Evolutionary conservation across 2,113 vertebrate species (phyloP).

Genomic region (Sinocyclocheilus maitianheensis): DNA sequence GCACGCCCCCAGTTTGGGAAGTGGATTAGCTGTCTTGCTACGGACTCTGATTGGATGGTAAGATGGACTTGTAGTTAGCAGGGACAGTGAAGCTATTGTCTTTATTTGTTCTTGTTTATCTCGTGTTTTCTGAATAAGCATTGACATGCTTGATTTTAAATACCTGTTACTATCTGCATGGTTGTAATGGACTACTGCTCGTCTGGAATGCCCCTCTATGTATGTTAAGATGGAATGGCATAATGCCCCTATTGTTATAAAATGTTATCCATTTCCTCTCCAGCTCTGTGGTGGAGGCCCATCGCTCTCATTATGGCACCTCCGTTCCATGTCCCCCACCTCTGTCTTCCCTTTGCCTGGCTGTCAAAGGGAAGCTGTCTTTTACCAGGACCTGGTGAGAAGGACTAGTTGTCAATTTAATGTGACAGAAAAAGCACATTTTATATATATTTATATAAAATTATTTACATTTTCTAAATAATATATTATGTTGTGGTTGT

Average conservation of each 20-base stretch:
- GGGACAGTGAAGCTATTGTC: slow-evolving; percentile 6
- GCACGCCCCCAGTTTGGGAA: slow-evolving; percentile 85
- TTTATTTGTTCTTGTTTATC: neutral
- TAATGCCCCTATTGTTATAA: neutral
- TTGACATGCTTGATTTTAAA: slow-evolving; percentile 33
- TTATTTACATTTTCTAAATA: neutral
- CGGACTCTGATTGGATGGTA: slow-evolving; percentile 93
- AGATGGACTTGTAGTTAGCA: slow-evolving; percentile 53
- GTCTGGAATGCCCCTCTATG: slow-evolving; percentile 36
- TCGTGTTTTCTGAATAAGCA: neutral
- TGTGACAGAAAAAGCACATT: neutral
- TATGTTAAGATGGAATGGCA: slow-evolving; percentile 3
- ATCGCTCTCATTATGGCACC: slow-evolving; percentile 86
- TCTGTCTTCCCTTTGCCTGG: slow-evolving; percentile 82
- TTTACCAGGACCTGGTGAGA: slow-evolving; percentile 89
- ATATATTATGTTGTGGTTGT: neutral
- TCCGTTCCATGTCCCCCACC: slow-evolving; percentile 87
- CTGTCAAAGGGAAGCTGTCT: slow-evolving; percentile 81
- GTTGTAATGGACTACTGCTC: neutral
- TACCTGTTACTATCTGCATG: neutral
- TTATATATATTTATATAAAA: neutral
- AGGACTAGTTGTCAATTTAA: neutral
- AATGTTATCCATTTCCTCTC: neutral
- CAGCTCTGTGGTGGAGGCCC: slow-evolving; percentile 90
- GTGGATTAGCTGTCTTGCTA: slow-evolving; percentile 88